These are phyloP conservation scores for Noctua janthe DNA, from an alignment of 2,888 invertebrate genomes.

Conservation along the genomic window DNA sequence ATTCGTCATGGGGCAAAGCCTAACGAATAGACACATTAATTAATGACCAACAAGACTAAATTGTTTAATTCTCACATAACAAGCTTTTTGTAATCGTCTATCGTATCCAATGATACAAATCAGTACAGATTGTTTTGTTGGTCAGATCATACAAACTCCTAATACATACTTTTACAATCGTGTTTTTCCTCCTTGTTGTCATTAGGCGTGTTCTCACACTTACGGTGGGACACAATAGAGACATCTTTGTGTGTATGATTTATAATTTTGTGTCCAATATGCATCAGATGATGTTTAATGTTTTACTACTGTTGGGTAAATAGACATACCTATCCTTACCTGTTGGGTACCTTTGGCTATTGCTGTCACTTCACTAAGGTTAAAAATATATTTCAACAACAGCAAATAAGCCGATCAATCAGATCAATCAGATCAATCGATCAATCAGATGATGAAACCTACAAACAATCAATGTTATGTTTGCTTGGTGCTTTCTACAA, in stretches of 20 bases:
- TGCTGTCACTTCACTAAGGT: not conserved
- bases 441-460: no score
- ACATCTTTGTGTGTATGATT: constrained; percentile 6
- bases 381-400: not conserved
- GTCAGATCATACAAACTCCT: not conserved
- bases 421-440: no score
- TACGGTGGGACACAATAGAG: constrained; percentile 16
- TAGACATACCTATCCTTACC: not conserved
- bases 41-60: constrained; percentile 11
- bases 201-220: constrained; percentile 43
- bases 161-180: constrained; percentile 1
- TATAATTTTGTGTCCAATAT: not conserved
- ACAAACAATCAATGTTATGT: not conserved
- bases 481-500: not conserved
- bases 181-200: constrained; percentile 46
- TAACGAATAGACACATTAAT: constrained; percentile 33
- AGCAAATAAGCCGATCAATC: not conserved
- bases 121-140: not conserved
- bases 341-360: not conserved
- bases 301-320: not conserved
- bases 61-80: not conserved
- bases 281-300: not conserved
- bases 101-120: not conserved
- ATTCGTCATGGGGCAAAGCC: constrained; percentile 61
- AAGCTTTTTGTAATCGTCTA: not conserved